Evolutionary conservation across 2,888 invertebrate genomes (phyloP).

Genomic region (Drosophila mercatorum): DNA sequence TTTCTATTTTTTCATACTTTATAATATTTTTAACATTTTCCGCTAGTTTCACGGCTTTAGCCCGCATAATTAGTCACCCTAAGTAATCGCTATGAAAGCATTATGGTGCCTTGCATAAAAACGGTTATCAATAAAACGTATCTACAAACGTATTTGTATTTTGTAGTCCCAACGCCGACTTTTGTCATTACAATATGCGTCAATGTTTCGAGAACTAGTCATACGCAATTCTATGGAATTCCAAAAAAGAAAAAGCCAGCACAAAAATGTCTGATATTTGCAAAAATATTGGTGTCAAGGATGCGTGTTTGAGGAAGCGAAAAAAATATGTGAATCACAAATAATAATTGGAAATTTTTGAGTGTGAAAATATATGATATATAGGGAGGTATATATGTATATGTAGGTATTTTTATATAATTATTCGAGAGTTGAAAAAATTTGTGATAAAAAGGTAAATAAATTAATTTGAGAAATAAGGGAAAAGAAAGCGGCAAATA

Average conservation of each 20-base stretch:
- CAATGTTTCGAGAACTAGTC: constrained; percentile 10
- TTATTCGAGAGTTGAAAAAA: background rate
- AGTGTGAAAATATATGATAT: background rate
- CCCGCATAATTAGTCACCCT: constrained; percentile 24
- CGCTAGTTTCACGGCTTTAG: background rate
- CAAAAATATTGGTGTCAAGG: constrained; percentile 26
- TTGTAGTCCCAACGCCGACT: background rate
- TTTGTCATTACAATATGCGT: constrained; percentile 14
- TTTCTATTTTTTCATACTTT: too few species aligned
- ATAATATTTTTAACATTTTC: background rate
- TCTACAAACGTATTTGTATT: background rate
- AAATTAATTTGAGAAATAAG: too few species aligned
- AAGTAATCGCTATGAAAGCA: constrained; percentile 1
- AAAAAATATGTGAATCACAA: constrained; percentile 6
- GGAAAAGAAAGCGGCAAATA: too few species aligned
- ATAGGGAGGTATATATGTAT: too few species aligned
- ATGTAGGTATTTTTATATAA: background rate
- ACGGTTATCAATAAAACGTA: constrained; percentile 27
- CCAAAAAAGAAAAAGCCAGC: background rate
- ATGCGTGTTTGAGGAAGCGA: constrained; percentile 21
- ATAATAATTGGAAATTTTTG: background rate
- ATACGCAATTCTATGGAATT: constrained; percentile 23
- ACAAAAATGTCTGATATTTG: constrained; percentile 3
- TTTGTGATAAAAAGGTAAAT: too few species aligned
- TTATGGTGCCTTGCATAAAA: background rate